Evolutionary conservation across 2,113 vertebrate species (phyloP).

Genomic region (Struthio camelus): DNA sequence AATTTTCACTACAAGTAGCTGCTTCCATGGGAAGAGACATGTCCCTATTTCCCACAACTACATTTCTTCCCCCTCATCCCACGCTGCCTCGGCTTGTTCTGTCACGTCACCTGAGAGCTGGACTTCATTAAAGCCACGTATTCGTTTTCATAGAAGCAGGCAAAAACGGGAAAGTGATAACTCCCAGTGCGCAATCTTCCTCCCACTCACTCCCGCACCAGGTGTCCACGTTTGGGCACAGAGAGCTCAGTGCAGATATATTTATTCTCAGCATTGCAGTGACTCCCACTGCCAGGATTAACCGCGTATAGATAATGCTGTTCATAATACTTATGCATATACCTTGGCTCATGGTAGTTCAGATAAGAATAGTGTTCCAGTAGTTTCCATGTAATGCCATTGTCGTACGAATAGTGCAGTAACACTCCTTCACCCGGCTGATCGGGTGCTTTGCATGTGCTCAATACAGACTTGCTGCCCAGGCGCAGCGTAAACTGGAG

Average conservation of each 20-base stretch:
- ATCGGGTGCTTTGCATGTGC: slow-evolving; percentile 93
- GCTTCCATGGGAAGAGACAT: background rate
- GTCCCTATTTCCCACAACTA: background rate
- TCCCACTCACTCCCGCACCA: background rate
- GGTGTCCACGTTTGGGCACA: background rate
- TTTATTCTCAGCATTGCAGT: background rate
- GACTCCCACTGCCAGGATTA: background rate
- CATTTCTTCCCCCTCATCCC: background rate
- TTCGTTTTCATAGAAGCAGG: background rate
- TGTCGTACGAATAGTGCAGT: slow-evolving; percentile 95
- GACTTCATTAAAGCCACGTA: background rate
- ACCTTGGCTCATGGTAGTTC: slow-evolving; percentile 97
- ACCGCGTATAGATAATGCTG: background rate
- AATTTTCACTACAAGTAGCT: background rate
- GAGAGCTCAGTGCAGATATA: background rate
- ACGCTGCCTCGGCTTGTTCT: background rate
- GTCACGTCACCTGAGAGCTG: background rate
- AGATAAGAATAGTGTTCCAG: slow-evolving; percentile 94
- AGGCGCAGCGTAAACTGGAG: slow-evolving; percentile 94
- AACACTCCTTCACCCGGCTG: slow-evolving; percentile 95
- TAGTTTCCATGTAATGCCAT: slow-evolving; percentile 96
- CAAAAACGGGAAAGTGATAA: background rate
- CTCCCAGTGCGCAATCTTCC: background rate
- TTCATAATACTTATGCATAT: background rate
- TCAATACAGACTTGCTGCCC: slow-evolving; percentile 93